Percentiles rank a stretch among this genome's conserved stretches.
These are phyloP conservation scores for Hippocampus barbouri DNA, from an alignment of 2,113 vertebrate genomes.

Conservation along the genomic window DNA sequence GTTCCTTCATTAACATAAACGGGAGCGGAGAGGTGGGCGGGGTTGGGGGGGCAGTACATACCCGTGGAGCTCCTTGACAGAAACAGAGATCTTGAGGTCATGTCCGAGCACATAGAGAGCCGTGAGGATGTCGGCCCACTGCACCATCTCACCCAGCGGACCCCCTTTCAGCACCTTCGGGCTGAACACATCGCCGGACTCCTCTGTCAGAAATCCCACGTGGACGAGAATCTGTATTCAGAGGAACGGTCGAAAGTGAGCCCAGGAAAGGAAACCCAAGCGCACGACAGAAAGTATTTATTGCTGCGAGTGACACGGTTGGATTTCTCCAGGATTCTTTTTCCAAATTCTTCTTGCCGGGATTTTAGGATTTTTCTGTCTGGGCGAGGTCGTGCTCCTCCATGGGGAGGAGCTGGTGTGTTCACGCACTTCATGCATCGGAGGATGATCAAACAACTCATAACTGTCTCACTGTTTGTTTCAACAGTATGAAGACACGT, in stretches of 20 bases:
- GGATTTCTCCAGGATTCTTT: background rate
- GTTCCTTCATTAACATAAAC: background rate
- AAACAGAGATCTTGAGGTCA: constrained; percentile 85
- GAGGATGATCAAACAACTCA: constrained; percentile 4
- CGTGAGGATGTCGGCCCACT: constrained; percentile 96
- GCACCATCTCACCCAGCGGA: constrained; percentile 96
- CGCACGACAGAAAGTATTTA: background rate
- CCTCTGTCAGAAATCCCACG: constrained; percentile 94
- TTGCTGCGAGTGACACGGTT: background rate
- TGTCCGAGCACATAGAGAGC: constrained; percentile 90
- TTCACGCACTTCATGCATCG: constrained; percentile 4
- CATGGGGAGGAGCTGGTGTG: constrained; percentile 11
- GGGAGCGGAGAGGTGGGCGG: too few species aligned
- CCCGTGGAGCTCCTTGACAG: constrained; percentile 96
- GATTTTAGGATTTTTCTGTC: constrained; percentile 1
- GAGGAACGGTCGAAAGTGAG: background rate
- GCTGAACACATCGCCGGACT: constrained; percentile 95
- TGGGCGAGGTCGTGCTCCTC: background rate
- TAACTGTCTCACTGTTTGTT: background rate
- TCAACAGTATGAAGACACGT: constrained; percentile 2
- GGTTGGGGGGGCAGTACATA: constrained; percentile 57
- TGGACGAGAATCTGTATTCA: constrained; percentile 85
- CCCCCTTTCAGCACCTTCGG: constrained; percentile 93
- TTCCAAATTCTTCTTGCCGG: background rate
- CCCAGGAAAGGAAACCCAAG: background rate